These are phyloP conservation scores for Grallaria varia DNA, from an alignment of 2,113 vertebrate species.

Conservation along the genomic window DNA sequence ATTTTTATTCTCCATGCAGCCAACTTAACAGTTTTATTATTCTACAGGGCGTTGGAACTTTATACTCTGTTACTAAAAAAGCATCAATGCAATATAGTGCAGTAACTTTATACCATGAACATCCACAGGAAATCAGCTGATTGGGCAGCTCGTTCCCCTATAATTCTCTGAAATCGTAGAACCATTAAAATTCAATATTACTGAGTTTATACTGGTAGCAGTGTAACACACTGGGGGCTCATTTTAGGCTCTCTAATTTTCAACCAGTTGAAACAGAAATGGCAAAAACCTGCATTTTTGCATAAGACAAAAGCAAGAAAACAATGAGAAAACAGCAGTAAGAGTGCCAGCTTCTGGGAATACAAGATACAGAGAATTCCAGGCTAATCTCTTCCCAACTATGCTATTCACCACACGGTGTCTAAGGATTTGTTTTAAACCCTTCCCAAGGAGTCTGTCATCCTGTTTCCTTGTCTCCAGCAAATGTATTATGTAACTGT, in stretches of 20 bases:
- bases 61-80: not conserved
- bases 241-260: not conserved
- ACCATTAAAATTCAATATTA: not conserved
- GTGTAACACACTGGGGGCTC: not conserved
- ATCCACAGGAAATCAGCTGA: not conserved
- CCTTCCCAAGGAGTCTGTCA: not conserved
- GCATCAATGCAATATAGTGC: not conserved
- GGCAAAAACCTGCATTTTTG: not conserved
- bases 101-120: not conserved
- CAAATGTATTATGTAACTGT: not conserved
- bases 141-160: not conserved
- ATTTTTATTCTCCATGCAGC: not conserved
- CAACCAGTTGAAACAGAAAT: not conserved
- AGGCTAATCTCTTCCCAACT: slow-evolving; percentile 11
- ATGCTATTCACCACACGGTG: not conserved
- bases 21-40: not conserved
- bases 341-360: not conserved
- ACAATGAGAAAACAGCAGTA: not conserved
- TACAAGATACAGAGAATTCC: slow-evolving; percentile 15
- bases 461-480: not conserved
- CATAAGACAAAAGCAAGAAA: slow-evolving; percentile 24
- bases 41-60: not conserved
- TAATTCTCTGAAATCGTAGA: not conserved
- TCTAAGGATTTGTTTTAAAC: slow-evolving; percentile 42
- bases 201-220: not conserved